Evolutionary conservation across 2,113 vertebrate species (phyloP), one percentile per base, ranked within the genome.

Genomic region (Stigmatopora argus): DNA sequence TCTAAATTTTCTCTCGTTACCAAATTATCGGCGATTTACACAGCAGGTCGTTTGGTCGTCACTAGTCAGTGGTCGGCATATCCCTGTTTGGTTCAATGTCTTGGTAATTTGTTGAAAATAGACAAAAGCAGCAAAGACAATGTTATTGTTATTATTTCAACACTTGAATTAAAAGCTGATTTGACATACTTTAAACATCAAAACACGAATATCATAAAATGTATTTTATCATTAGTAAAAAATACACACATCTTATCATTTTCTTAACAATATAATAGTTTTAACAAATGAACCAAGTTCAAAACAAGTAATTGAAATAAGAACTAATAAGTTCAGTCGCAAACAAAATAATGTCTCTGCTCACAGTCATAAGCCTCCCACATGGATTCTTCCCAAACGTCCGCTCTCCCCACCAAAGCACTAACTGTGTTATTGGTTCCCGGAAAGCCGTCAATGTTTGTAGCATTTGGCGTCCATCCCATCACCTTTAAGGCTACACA

Each of bases 271-370:
- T 41, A 41, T 41, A 8, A 10, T 41, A 41, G 38, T 41, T 57
- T 8, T 4, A 21, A 5, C 34, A 15, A 35, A 35, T 15, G 13
- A 60, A 3, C 14, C 41, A 62, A 53, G 38, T 7, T 45, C 58
- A 64, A 58, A 26, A 19, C 7, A 62, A 35, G 5, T 38, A 44
- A 44, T 21, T 35, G 23, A 62, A 62, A 8, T 38, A n/a, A 35
- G n/a, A n/a, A 17, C 15, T 31, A 31, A 34, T 5, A 41, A 64
- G 21, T 41, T 79, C 45, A 78, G 34, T 74, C 70, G 26, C 80
- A 83, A 35, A 83, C 18, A 23, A 83, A 85, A 57, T 41, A 8
- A 6, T 69, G 61, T 58, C 4, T 75, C 53, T 82, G 64, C 12
- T 63, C 66, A 41, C 75, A 83, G 64, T 75, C 14, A 18, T 5